phyloP scores from a whole-genome alignment of 2,113 vertebrate genomes.

The Diadophis punctatus region DNA sequence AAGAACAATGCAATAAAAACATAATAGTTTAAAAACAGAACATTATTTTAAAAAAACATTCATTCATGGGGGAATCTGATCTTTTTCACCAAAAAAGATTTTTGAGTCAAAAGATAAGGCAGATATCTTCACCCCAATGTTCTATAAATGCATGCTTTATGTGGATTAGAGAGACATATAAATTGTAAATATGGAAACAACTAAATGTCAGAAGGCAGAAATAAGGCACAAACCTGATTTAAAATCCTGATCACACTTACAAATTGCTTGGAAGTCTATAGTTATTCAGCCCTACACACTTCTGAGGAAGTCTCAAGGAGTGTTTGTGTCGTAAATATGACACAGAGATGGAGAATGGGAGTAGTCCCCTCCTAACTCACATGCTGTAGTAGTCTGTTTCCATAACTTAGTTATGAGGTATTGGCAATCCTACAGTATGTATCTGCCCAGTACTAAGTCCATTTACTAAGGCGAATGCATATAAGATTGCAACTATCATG shows the following conservation, averaged over 20 bases:
- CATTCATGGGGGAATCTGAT: too few relatives aligned
- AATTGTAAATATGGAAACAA: not conserved
- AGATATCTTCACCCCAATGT: not conserved
- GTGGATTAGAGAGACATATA: not conserved
- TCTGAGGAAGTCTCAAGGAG: not conserved
- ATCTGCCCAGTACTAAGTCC: not conserved
- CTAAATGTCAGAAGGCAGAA: not conserved
- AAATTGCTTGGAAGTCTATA: not conserved
- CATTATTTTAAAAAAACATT: too few relatives aligned
- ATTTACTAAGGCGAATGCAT: not conserved
- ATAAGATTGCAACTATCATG: not conserved
- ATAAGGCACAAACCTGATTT: not conserved
- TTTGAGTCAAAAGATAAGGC: not conserved
- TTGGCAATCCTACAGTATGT: not conserved
- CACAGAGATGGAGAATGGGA: not conserved
- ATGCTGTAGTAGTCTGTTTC: not conserved
- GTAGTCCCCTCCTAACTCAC: not conserved
- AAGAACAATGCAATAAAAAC: too few relatives aligned
- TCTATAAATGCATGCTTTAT: not conserved
- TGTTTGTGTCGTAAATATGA: not conserved
- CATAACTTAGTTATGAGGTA: not conserved
- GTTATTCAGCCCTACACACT: not conserved
- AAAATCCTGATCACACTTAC: not conserved
- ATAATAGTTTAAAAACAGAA: too few relatives aligned
- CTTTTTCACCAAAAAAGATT: too few relatives aligned